phyloP scores from a whole-genome alignment of 1,140 invertebrate genomes.

The Drosophila arawakana region DNA sequence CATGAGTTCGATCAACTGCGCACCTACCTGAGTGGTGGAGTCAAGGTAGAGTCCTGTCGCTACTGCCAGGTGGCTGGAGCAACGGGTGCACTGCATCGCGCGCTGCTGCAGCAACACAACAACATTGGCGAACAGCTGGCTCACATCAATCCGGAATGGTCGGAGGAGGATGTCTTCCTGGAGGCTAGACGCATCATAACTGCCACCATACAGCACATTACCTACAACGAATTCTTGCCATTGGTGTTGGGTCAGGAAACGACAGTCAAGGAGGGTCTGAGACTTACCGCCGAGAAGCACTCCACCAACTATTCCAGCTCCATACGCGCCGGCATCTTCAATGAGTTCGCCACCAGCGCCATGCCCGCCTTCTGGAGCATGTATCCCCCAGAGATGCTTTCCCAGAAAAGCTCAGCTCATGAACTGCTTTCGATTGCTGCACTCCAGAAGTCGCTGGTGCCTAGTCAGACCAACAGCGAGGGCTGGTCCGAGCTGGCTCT shows the following conservation, averaged over 20 bases:
- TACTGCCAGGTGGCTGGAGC: conserved; percentile 81
- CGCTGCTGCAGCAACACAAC: conserved; percentile 92
- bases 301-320: conserved; percentile 91
- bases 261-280: conserved; percentile 83
- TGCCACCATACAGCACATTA: conserved; percentile 93
- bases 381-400: conserved; percentile 86
- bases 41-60: conserved; percentile 88
- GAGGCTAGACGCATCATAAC: conserved; percentile 92
- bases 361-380: conserved; percentile 91
- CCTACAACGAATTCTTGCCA: conserved; percentile 93
- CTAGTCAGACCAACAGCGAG: conserved; percentile 68
- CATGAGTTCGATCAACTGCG: conserved; percentile 88
- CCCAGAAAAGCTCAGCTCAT: conserved; percentile 78
- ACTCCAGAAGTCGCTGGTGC: conserved; percentile 83
- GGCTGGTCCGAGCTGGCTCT: conserved; percentile 86
- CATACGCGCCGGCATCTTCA: conserved; percentile 84
- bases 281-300: conserved; percentile 79
- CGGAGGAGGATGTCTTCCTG: conserved; percentile 91
- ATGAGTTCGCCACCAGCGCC: conserved; percentile 90
- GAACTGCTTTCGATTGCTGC: conserved; percentile 85
- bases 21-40: conserved; percentile 90
- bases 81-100: conserved; percentile 88
- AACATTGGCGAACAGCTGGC: conserved; percentile 90
- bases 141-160: conserved; percentile 93
- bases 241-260: conserved; percentile 88